phyloP scores from a whole-genome alignment of 1,140 invertebrate species.

The Spodoptera litura region DNA sequence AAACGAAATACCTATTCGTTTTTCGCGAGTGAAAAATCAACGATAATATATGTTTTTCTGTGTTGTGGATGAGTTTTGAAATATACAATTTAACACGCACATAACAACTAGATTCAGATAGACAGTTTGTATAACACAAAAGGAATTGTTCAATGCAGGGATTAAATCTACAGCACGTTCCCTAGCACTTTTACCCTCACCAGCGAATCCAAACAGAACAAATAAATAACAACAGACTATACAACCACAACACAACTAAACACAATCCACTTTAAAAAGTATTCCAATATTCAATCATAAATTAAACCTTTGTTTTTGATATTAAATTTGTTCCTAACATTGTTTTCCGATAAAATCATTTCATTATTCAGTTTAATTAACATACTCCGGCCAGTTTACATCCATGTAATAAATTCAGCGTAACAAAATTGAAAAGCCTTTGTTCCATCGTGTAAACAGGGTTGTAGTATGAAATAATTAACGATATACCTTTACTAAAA shows the following conservation, averaged over 20 bases:
- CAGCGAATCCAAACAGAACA: no score
- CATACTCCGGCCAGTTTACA: slow-evolving; percentile 53
- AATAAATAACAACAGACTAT: not conserved
- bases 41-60: no score
- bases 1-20: no score
- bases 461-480: slow-evolving; percentile 41
- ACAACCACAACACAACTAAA: not conserved
- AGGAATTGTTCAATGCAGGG: no score
- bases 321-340: slow-evolving; percentile 54
- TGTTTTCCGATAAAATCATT: slow-evolving; percentile 64
- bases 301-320: slow-evolving; percentile 25
- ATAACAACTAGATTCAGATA: no score
- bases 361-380: slow-evolving; percentile 65
- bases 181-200: no score
- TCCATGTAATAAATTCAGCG: slow-evolving; percentile 54
- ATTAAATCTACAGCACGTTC: no score
- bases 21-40: no score
- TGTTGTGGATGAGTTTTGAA: no score
- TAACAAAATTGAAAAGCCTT: slow-evolving; percentile 53
- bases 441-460: slow-evolving; percentile 25
- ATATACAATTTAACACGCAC: no score
- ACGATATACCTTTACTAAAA: not conserved
- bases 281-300: slow-evolving; percentile 1
- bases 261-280: not conserved
- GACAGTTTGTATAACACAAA: no score